phyloP scores from a whole-genome alignment of 2,113 vertebrate species.

The Brachyhypopomus occidentalis region DNA sequence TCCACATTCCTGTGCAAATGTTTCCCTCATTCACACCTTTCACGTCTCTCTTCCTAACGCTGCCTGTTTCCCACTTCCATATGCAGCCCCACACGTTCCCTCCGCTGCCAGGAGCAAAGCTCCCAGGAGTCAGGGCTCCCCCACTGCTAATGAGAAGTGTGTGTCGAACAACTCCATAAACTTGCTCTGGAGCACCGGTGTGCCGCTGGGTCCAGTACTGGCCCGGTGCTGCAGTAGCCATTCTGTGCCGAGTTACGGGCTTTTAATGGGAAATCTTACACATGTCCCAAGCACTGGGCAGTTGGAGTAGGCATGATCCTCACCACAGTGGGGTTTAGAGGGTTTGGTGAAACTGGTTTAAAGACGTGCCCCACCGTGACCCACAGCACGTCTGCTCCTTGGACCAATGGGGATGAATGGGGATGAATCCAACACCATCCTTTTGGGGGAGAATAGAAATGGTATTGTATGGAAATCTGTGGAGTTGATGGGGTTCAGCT shows the following conservation, averaged over 20 bases:
- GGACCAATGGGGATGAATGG: background rate
- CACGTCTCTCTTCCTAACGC: slow-evolving; percentile 18
- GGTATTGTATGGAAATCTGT: slow-evolving; percentile 9
- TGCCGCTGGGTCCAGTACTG: slow-evolving; percentile 36
- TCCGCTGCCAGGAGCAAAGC: slow-evolving; percentile 30
- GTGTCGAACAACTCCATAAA: slow-evolving; percentile 57
- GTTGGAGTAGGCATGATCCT: slow-evolving; percentile 30
- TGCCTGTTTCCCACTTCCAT: slow-evolving; percentile 20
- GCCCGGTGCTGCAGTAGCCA: slow-evolving; percentile 47
- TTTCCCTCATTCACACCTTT: slow-evolving; percentile 5
- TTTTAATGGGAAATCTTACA: slow-evolving; percentile 58
- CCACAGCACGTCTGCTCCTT: background rate
- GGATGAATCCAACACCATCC: too few relatives aligned
- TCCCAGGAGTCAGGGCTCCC: slow-evolving; percentile 38
- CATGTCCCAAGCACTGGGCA: slow-evolving; percentile 45
- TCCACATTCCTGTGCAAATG: background rate
- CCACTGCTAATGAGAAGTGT: slow-evolving; percentile 57
- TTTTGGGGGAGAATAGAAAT: background rate
- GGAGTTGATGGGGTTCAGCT: background rate
- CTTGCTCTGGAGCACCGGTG: slow-evolving; percentile 47
- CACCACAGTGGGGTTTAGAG: slow-evolving; percentile 48
- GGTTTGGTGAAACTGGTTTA: slow-evolving; percentile 34
- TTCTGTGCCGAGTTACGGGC: slow-evolving; percentile 53
- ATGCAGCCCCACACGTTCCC: slow-evolving; percentile 3
- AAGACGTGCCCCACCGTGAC: background rate